Base-by-base conservation (phyloP, 2,113 vertebrate genomes). In the Plecturocebus donacophilus region DNA sequence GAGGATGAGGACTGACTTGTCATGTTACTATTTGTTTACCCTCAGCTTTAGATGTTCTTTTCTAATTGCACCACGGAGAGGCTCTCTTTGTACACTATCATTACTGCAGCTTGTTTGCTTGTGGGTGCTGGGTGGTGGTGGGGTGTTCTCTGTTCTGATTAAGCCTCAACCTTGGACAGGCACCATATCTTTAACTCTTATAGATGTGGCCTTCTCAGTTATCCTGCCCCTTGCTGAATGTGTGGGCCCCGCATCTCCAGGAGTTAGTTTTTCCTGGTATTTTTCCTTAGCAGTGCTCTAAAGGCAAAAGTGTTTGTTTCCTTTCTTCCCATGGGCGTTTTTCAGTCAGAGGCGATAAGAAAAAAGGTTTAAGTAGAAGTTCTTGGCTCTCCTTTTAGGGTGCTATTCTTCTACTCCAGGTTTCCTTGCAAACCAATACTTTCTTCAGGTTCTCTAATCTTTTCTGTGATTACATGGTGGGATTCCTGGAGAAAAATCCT, bases 201-300 rank as follows among this genome's bases (percentile, higher is more conserved):
- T 38, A 56, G 47, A 19, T n/a, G 30, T 45, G 54, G 12, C 23
- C 40, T 47, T 76, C 47, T 88, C 47, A 16, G 5, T 76, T 54
- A 45, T 71, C 12, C 30, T 73, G n/a, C 13, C 7, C 61, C 13
- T 13, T 38, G 17, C 30, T 30, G 32, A 25, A 12, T 84, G 8
- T 47, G 66, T 56, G 66, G 64, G 11, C 40, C 32, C 42, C 27
- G 38, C 12, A 8, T 20, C n/a, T 49, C 4, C 9, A 8, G 5
- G 7, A 54, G 52, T 25, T 12, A 30, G 20, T 11, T 80, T 52
- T 81, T 47, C 38, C 30, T 17, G 2, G 76, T 77, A 25, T 54
- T 17, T 23, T 32, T 21, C 0, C 0, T 81, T 13, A 35, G 8
- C 6, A 32, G 49, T 16, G 1, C n/a, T 40, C 17, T 13, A 3